A percentile compares a stretch with the other conserved stretches of the same genome.
Evolutionary conservation across 1,140 invertebrate species (phyloP).

Genomic region (Eriocheir sinensis): DNA sequence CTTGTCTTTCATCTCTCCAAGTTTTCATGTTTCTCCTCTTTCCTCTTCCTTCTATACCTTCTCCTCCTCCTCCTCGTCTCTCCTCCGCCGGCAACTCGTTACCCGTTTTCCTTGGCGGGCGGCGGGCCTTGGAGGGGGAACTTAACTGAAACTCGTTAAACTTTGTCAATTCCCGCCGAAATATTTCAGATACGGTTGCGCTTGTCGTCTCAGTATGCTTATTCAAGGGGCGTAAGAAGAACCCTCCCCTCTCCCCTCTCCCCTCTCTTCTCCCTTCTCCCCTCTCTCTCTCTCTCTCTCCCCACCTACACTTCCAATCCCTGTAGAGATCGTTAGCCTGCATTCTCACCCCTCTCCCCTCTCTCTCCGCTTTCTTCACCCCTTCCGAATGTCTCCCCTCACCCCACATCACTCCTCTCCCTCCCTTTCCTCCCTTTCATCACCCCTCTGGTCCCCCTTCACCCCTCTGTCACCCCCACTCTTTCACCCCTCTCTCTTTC

Average conservation of each 20-base stretch:
- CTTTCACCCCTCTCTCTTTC: too few species aligned
- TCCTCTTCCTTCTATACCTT: neutral
- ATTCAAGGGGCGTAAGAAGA: slow-evolving; percentile 35
- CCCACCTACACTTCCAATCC: too few species aligned
- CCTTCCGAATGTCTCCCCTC: too few species aligned
- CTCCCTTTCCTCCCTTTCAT: neutral
- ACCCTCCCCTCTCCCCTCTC: neutral
- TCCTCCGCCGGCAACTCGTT: neutral
- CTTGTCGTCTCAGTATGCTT: slow-evolving; percentile 62
- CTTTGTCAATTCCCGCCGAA: slow-evolving; percentile 55
- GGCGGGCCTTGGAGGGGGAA: slow-evolving; percentile 9
- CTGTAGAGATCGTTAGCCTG: neutral
- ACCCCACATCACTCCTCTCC: neutral
- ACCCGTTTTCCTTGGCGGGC: neutral
- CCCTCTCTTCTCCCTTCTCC: neutral
- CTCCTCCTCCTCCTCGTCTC: neutral
- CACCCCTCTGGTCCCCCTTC: too few species aligned
- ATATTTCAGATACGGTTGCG: slow-evolving; percentile 61
- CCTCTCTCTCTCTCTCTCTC: slow-evolving; percentile 4
- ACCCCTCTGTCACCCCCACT: too few species aligned
- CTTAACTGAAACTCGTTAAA: slow-evolving; percentile 62
- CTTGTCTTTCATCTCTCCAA: neutral
- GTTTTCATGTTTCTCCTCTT: neutral
- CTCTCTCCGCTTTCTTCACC: neutral
- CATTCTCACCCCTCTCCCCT: neutral